Base-by-base conservation (phyloP, 2,888 invertebrate genomes). In the Zeuzera pyrina region DNA sequence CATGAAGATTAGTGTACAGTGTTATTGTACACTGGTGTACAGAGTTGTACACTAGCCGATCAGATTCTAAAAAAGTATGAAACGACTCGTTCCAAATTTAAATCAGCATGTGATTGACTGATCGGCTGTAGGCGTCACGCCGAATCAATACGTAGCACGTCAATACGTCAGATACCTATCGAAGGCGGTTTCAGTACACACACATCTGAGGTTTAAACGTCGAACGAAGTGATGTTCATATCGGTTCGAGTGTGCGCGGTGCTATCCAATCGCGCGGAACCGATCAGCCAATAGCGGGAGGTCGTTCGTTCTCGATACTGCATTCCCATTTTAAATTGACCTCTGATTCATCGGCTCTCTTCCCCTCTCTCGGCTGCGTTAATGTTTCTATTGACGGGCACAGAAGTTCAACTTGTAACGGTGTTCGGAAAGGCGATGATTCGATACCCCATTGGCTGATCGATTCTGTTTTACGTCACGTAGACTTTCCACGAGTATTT, bases 231-330 rank as follows among this genome's bases (percentile, higher is more conserved):
- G 57, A 46, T 49, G 45, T 47, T 43, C 33, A 49, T 72, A 71
- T 73, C 74, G 84, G 84, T 85, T 86, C 86, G 86, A 86, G 86
- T 85, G 76, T 85, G 86, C 86, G 86, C 85, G 42, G 47, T 65
- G 53, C 56, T 58, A 52, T 56, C 83, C 84, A 81, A 84, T 84
- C 65, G 78, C 73, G 76, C 71, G 66, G 73, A 84, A 83, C 87
- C 87, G 85, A 88, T 88, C 85, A 76, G 50, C 83, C 81, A 81
- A 83, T 83, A 57, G 54, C 52, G 43, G 45, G 44, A 47, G 65
- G 41, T 45, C 59, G 45, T 69, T 50, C 62, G 45, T 57, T 65
- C 71, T 79, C 73, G 66, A 77, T 77, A 74, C 39, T 38, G 35
- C 34, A 32, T 43, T 34, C 16, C 72, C 54, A 56, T 39, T 45